A percentile compares a stretch with the other conserved stretches of the same genome.
Evolutionary conservation across 2,113 vertebrate species (phyloP).

Genomic region (Amia ocellicauda): DNA sequence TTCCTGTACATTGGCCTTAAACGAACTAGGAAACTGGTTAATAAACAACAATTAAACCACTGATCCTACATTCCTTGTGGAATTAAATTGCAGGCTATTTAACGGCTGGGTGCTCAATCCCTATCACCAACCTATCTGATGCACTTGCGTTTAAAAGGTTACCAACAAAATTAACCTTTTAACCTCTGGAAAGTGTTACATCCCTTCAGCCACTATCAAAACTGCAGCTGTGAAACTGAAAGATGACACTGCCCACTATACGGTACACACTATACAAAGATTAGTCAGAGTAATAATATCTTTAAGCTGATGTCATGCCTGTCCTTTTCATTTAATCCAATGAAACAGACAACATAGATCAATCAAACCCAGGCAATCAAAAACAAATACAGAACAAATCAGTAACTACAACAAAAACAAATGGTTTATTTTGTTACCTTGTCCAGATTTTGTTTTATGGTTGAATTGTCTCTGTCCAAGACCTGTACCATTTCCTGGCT

Average conservation of each 20-base stretch:
- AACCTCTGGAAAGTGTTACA: neutral
- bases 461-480: slow-evolving; percentile 75
- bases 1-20: neutral
- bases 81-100: neutral
- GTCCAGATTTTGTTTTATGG: slow-evolving; percentile 76
- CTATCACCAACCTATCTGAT: slow-evolving; percentile 7
- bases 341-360: too few relatives aligned
- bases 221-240: neutral
- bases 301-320: too few relatives aligned
- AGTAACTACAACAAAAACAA: slow-evolving; percentile 11
- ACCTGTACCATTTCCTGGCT: slow-evolving; percentile 88
- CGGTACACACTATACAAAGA: too few relatives aligned
- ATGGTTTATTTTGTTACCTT: slow-evolving; percentile 70
- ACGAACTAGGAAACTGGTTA: slow-evolving; percentile 17
- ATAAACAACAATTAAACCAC: slow-evolving; percentile 8
- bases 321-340: too few relatives aligned
- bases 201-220: neutral
- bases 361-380: slow-evolving; percentile 7
- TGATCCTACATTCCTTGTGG: neutral
- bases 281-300: too few relatives aligned
- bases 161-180: slow-evolving; percentile 21
- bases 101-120: slow-evolving; percentile 9
- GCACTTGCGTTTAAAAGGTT: slow-evolving; percentile 1
- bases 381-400: neutral
- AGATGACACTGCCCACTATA: neutral